phyloP scores from a whole-genome alignment of 1,140 invertebrate species.

The Drosophila watanabei region DNA sequence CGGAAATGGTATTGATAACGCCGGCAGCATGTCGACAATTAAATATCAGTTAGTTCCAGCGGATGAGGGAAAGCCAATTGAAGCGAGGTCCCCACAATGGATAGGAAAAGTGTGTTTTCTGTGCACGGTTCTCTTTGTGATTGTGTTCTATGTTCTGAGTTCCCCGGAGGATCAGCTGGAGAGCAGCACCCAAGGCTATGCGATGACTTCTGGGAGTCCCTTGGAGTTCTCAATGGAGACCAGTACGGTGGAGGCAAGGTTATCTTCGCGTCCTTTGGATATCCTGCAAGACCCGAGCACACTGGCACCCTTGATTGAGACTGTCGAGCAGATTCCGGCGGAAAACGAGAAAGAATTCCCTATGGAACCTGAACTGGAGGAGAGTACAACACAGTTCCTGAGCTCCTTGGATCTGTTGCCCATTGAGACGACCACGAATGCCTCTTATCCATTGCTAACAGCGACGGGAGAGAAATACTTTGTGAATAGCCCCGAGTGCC shows the following conservation, averaged over 20 bases:
- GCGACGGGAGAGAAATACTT: constrained; percentile 44
- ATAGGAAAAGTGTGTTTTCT: constrained; percentile 1
- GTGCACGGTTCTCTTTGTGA: not conserved
- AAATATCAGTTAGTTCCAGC: constrained; percentile 42
- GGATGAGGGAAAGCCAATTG: not conserved
- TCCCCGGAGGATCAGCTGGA: not conserved
- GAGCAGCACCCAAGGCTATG: not conserved
- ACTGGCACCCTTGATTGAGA: not conserved
- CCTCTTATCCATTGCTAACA: constrained; percentile 3
- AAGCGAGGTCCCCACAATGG: not conserved
- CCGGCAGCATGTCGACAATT: constrained; percentile 23
- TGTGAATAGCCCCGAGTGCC: constrained; percentile 86
- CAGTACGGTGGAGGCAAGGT: not conserved
- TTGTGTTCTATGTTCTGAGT: constrained; percentile 12
- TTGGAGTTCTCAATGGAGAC: not conserved
- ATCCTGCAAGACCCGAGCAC: not conserved
- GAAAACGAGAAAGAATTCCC: not conserved
- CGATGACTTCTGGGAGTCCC: too few relatives aligned
- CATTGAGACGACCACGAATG: not conserved
- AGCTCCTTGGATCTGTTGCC: not conserved
- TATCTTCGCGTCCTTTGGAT: not conserved
- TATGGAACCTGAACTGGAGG: not conserved
- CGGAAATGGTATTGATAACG: constrained; percentile 17
- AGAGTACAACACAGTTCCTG: not conserved
- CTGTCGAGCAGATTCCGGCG: too few relatives aligned